Evolutionary conservation across 2,888 invertebrate genomes (phyloP).

Genomic region (Teinopalpus imperialis): DNA sequence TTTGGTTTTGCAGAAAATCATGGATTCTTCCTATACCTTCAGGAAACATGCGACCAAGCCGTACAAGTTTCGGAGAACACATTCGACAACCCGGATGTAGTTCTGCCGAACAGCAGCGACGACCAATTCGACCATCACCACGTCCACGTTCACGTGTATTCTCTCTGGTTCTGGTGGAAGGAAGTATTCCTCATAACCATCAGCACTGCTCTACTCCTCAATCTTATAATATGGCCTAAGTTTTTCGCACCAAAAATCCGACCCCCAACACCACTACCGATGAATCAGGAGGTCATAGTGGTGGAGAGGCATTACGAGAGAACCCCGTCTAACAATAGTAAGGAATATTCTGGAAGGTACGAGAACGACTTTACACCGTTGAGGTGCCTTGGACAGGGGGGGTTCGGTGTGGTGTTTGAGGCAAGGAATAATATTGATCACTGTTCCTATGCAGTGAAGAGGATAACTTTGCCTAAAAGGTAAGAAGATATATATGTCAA

Average conservation of each 20-base stretch:
- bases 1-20: constrained; percentile 83
- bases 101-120: constrained; percentile 52
- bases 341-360: constrained; percentile 85
- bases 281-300: constrained; percentile 59
- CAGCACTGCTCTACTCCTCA: constrained; percentile 86
- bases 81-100: constrained; percentile 42
- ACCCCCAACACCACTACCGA: constrained; percentile 46
- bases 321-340: constrained; percentile 35
- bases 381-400: constrained; percentile 92
- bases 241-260: constrained; percentile 58
- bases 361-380: constrained; percentile 92
- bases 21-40: constrained; percentile 89
- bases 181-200: constrained; percentile 90
- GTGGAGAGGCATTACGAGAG: constrained; percentile 57
- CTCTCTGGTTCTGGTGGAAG: constrained; percentile 91
- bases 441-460: constrained; percentile 96
- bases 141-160: constrained; percentile 86
- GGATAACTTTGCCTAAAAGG: constrained; percentile 92
- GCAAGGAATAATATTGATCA: constrained; percentile 97
- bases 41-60: constrained; percentile 73
- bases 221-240: constrained; percentile 83
- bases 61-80: constrained; percentile 58
- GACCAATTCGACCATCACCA: constrained; percentile 82
- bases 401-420: constrained; percentile 98
- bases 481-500: no score